Base-by-base conservation (phyloP, 1,140 invertebrate species). In the Hypothenemus hampei region DNA sequence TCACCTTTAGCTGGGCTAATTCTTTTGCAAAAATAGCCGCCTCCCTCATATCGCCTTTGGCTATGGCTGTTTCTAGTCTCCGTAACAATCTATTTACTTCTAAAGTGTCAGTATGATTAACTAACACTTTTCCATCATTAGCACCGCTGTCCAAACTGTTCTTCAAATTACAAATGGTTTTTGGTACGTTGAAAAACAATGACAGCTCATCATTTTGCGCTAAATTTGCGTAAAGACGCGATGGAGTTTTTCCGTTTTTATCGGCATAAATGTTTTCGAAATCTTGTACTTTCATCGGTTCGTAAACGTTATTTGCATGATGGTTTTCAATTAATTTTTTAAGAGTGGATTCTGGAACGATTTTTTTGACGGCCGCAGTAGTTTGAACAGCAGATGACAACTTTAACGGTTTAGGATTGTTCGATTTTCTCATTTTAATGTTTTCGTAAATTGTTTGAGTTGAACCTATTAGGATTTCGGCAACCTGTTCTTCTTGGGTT, bases 21-120 rank as follows among this genome's bases (percentile, higher is more conserved):
- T 87, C 82, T 62, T 80, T 79, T 2, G 86, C 85, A 19, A 85
- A 73, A 49, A 71, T 72, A 2, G 86, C 81, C 1, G 86, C 85
- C 59, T 81, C 74, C 19, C 77, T 74, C 70, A 85, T 77, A 52
- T 86, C 75, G 3, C 85, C 85, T 48, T 77, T 77, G 8, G 79
- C 77, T 56, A 88, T 87, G 1, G 85, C 81, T 2, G 71, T 74
- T 66, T 87, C 84, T 40, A 88, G 69, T 65, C 81, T 75, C 63
- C 75, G 76, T 55, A 86, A 66, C 29, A 85, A 69, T 65, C 79
- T 74, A 70, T 80, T 83, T 15, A 84, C 77, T 33, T 80, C 78
- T 50, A 83, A 66, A 1, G 81, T 82, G 46, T 73, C 68, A 1
- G 63, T 69, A 46, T 47, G 5, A 13, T 62, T 65, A 16, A 57